Conservation (phyloP, 2,113 vertebrate genomes). For the Calyptommatus sinebrachiatus region DNA sequence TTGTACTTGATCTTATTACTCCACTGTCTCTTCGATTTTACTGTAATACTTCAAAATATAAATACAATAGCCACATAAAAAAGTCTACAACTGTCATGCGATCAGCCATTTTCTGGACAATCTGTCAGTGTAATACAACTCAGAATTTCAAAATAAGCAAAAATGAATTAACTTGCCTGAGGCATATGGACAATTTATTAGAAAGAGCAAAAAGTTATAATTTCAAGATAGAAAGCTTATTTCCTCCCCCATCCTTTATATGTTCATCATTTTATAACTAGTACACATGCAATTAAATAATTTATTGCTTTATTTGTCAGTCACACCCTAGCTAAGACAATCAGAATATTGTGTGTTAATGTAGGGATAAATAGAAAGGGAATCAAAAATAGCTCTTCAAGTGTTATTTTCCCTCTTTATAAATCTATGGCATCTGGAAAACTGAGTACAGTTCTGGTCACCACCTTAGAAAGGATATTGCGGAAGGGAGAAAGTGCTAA, state of each 20-base stretch:
- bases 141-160: neutral
- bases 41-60: no score
- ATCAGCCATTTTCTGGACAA: no score
- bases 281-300: slow-evolving; percentile 29
- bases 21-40: no score
- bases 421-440: no score
- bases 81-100: neutral
- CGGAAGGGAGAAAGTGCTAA: no score
- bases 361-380: neutral
- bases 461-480: no score
- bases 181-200: neutral
- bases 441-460: no score
- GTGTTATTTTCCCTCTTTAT: no score
- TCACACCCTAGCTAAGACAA: neutral
- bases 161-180: neutral
- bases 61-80: neutral
- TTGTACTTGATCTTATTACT: no score
- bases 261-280: neutral
- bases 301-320: slow-evolving; percentile 10
- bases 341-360: slow-evolving; percentile 3
- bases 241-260: slow-evolving; percentile 7
- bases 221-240: neutral
- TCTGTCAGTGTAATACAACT: neutral
- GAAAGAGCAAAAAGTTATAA: neutral
- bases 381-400: no score